A percentile compares a stretch with the other conserved stretches of the same genome.
Evolutionary conservation across 2,113 vertebrate species (phyloP).

Genomic region (Thalassoma bifasciatum): DNA sequence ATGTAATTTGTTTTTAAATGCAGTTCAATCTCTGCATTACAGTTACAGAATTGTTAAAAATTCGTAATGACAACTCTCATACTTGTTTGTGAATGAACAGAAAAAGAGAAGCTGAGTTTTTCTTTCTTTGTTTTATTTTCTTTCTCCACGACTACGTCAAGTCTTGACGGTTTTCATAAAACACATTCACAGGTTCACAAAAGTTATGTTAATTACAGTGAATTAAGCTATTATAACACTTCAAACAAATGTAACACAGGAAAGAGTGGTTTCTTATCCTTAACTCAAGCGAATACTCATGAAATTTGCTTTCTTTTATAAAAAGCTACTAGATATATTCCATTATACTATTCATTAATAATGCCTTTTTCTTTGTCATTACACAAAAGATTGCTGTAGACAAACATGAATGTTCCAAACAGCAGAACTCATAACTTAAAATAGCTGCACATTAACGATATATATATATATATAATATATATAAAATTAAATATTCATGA

Average conservation of each 20-base stretch:
- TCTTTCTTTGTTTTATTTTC: conserved; percentile 79
- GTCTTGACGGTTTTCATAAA: conserved; percentile 68
- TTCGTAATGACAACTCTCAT: conserved; percentile 62
- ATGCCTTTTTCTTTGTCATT: conserved; percentile 61
- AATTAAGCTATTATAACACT: conserved; percentile 76
- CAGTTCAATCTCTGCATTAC: conserved; percentile 29
- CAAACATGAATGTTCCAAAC: conserved; percentile 75
- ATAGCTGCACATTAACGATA: conserved; percentile 81
- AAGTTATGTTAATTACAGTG: conserved; percentile 76
- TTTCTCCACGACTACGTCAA: conserved; percentile 73
- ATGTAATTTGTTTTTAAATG: conserved; percentile 15
- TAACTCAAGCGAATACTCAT: conserved; percentile 68
- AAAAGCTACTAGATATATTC: conserved; percentile 65
- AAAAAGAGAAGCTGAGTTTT: conserved; percentile 76
- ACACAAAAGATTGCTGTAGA: conserved; percentile 73
- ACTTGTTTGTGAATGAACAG: conserved; percentile 77
- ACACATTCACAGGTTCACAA: conserved; percentile 84
- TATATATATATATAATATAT: conserved; percentile 68
- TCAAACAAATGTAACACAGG: conserved; percentile 75
- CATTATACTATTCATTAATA: conserved; percentile 62
- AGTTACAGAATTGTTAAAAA: too few relatives aligned
- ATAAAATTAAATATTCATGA: conserved; percentile 73
- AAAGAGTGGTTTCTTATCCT: conserved; percentile 61
- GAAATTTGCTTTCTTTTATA: conserved; percentile 68
- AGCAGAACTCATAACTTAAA: conserved; percentile 72